phyloP scores from a whole-genome alignment of 2,888 invertebrate species.

The Caenorhabditis imperialis region DNA sequence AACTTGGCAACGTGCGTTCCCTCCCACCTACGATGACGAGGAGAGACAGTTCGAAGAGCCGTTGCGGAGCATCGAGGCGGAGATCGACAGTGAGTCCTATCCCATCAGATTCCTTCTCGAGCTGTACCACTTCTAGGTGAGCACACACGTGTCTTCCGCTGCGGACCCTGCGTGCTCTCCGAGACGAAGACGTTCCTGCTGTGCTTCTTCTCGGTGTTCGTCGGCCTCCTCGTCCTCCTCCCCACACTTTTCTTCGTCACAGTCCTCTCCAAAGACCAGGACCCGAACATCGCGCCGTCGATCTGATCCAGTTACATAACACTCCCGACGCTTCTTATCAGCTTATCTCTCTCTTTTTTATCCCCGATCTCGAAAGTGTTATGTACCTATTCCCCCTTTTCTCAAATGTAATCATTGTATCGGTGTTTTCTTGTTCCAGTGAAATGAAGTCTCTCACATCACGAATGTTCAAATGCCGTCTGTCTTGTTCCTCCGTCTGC shows the following conservation, averaged over 20 bases:
- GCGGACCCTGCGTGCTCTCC: slow-evolving; percentile 32
- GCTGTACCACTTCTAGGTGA: slow-evolving; percentile 34
- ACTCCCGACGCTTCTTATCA: slow-evolving; percentile 10
- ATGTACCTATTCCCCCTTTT: slow-evolving; percentile 7
- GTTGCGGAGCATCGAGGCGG: slow-evolving; percentile 29
- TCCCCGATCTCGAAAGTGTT: not conserved
- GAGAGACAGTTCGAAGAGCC: slow-evolving; percentile 37
- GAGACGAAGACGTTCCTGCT: slow-evolving; percentile 40
- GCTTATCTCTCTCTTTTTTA: too few relatives aligned
- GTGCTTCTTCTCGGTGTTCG: slow-evolving; percentile 37
- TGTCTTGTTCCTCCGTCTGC: too few relatives aligned
- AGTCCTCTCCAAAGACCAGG: slow-evolving; percentile 24
- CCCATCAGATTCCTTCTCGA: too few relatives aligned
- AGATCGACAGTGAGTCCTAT: slow-evolving; percentile 36
- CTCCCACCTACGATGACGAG: slow-evolving; percentile 44
- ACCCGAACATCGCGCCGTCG: slow-evolving; percentile 31
- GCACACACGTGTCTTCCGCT: slow-evolving; percentile 15
- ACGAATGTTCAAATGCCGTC: too few relatives aligned
- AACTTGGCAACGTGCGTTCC: slow-evolving; percentile 40
- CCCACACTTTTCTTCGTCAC: slow-evolving; percentile 35
- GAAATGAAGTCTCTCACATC: too few relatives aligned
- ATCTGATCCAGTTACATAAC: slow-evolving; percentile 11
- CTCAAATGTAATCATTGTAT: too few relatives aligned
- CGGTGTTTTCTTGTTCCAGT: too few relatives aligned
- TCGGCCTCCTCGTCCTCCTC: slow-evolving; percentile 32